These are phyloP conservation scores for Mormyrus iriodes DNA, from an alignment of 2,113 vertebrate species.

Conservation along the genomic window DNA sequence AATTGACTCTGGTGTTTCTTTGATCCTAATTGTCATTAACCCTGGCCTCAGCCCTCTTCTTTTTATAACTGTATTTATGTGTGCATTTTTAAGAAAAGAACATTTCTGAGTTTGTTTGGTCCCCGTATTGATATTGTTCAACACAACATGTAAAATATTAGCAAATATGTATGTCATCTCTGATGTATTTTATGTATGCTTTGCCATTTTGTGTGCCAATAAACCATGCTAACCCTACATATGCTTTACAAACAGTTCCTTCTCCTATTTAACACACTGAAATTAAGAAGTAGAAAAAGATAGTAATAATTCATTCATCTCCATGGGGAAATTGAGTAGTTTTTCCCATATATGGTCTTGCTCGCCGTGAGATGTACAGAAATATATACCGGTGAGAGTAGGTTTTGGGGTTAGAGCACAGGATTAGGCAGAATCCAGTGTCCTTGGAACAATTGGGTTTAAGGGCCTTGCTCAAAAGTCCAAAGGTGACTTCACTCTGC, in stretches of 20 bases:
- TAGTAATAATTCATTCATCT: neutral
- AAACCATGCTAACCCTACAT: conserved; percentile 70
- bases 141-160: conserved; percentile 69
- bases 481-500: neutral
- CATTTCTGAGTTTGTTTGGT: conserved; percentile 61
- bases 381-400: neutral
- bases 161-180: conserved; percentile 69
- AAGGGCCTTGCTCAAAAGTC: neutral
- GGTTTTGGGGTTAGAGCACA: neutral
- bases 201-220: conserved; percentile 83
- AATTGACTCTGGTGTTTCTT: conserved; percentile 63
- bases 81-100: conserved; percentile 76
- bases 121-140: conserved; percentile 75
- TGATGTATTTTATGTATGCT: conserved; percentile 87
- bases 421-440: neutral
- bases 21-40: conserved; percentile 61
- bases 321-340: neutral
- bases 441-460: neutral
- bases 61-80: conserved; percentile 72
- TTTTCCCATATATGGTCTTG: neutral
- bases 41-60: conserved; percentile 59
- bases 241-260: neutral
- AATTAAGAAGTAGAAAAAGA: neutral
- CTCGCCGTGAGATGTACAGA: neutral
- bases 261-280: neutral